Percentiles rank a stretch among this genome's conserved stretches.
Evolutionary conservation across 2,888 invertebrate genomes (phyloP).

Genomic region (Ephialtes manifestator): DNA sequence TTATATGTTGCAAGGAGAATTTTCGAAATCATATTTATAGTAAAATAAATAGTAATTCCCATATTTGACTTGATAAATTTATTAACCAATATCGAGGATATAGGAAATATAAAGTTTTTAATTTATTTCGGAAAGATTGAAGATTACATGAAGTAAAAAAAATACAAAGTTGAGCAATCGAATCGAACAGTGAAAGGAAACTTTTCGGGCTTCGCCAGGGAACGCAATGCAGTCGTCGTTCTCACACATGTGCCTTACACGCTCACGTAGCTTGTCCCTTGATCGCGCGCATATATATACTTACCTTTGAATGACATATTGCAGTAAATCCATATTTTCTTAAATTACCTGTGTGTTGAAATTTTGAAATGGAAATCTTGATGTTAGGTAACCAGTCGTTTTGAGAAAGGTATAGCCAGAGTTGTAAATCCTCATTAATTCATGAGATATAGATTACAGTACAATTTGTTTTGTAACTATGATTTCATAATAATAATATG

Average conservation of each 20-base stretch:
- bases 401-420: no score
- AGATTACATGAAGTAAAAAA: neutral
- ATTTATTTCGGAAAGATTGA: neutral
- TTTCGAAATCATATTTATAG: no score
- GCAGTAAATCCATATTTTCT: neutral
- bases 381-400: neutral
- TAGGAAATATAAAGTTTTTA: no score
- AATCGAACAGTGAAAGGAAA: conserved; percentile 1
- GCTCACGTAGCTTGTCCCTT: neutral
- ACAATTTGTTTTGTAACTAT: no score
- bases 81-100: no score
- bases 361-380: neutral
- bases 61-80: no score
- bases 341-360: neutral
- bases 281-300: neutral
- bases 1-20: no score
- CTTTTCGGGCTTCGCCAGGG: neutral
- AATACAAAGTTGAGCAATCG: neutral
- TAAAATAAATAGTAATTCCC: no score
- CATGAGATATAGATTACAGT: no score
- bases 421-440: no score
- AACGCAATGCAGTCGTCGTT: neutral
- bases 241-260: neutral
- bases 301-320: neutral
- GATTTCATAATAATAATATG: no score